phyloP scores from a whole-genome alignment of 1,140 invertebrate species.

The Lycorma delicatula region DNA sequence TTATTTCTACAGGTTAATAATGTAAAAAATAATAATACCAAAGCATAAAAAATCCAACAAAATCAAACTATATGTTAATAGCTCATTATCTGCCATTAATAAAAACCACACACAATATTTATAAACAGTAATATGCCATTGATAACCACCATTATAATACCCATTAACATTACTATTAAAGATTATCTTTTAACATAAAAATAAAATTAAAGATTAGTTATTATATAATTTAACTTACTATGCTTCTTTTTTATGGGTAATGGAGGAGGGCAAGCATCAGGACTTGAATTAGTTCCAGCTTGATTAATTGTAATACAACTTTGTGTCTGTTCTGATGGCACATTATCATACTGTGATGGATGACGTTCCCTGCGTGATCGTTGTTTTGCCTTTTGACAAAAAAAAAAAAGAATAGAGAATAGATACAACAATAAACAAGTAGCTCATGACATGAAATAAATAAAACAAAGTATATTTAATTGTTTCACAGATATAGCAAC shows the following conservation, averaged over 20 bases:
- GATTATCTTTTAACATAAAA: not conserved
- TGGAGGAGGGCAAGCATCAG: constrained; percentile 56
- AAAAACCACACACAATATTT: too few species aligned
- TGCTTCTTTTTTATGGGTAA: constrained; percentile 85
- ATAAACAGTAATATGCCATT: too few species aligned
- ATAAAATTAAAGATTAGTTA: not conserved
- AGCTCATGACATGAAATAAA: too few species aligned
- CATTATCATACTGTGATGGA: constrained; percentile 67
- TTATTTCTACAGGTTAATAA: too few species aligned
- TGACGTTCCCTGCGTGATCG: constrained; percentile 46
- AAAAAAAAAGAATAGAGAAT: too few species aligned
- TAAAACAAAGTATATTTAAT: too few species aligned
- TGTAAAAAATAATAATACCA: not conserved
- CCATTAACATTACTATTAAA: too few species aligned
- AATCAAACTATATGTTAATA: not conserved
- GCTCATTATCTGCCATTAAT: too few species aligned
- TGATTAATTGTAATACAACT: not conserved
- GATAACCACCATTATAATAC: too few species aligned
- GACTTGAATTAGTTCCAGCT: not conserved
- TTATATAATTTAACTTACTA: constrained; percentile 60
- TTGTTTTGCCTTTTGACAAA: constrained; percentile 35
- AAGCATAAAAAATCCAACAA: not conserved
- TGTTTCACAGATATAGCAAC: too few species aligned
- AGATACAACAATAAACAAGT: too few species aligned
- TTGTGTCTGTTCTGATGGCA: constrained; percentile 39